Evolutionary conservation across 2,113 vertebrate species (phyloP).

Genomic region (Andinoacara biseriatus): DNA sequence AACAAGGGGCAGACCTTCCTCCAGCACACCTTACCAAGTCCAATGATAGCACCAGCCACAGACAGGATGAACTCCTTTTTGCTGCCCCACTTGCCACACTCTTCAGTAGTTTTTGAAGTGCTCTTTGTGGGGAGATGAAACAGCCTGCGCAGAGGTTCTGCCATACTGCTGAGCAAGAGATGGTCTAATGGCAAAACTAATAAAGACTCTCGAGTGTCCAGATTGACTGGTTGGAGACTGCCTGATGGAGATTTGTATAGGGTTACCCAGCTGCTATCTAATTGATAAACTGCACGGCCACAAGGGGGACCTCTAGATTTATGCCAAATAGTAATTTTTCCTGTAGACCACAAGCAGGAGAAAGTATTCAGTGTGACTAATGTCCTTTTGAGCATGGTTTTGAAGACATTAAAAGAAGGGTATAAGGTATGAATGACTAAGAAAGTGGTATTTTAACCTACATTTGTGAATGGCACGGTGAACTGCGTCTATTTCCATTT

Average conservation of each 20-base stretch:
- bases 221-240: background rate
- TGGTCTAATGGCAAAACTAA: background rate
- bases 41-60: conserved; percentile 70
- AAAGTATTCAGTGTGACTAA: conserved; percentile 14
- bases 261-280: conserved; percentile 27
- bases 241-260: background rate
- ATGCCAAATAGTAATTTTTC: background rate
- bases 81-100: conserved; percentile 69
- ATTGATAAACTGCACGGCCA: conserved; percentile 26
- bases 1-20: conserved; percentile 72
- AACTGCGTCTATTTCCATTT: too few relatives aligned
- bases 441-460: background rate
- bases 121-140: conserved; percentile 4
- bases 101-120: conserved; percentile 1
- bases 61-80: conserved; percentile 73
- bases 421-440: background rate
- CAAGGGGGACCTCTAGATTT: conserved; percentile 52
- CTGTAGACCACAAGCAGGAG: background rate
- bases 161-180: conserved; percentile 37
- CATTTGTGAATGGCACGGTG: too few relatives aligned
- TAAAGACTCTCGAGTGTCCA: conserved; percentile 2
- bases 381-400: conserved; percentile 5
- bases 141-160: conserved; percentile 24
- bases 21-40: conserved; percentile 76
- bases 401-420: background rate